Conservation (phyloP, 64 coral and sea anemone species). For the Montipora efflorescens region DNA sequence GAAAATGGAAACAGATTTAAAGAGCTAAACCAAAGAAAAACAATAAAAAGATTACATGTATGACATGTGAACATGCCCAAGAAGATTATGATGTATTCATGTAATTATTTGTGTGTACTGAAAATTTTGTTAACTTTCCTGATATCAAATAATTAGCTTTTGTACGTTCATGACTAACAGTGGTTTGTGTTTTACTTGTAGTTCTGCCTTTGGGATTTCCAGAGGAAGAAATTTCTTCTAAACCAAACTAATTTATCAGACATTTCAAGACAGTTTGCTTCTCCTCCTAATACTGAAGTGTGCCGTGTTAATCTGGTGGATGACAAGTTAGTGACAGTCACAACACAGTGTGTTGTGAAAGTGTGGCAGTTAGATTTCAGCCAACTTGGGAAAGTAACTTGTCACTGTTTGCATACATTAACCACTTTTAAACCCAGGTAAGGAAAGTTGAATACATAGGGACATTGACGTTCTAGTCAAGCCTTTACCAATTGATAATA, state of each 20-base stretch:
- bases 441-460: background rate
- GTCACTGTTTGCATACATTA: constrained; percentile 80
- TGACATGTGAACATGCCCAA: too few species aligned
- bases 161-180: background rate
- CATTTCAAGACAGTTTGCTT: constrained; percentile 13
- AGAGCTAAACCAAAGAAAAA: too few species aligned
- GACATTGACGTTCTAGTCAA: too few species aligned
- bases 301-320: constrained; percentile 83
- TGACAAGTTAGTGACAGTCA: constrained; percentile 88
- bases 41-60: too few species aligned
- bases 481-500: too few species aligned
- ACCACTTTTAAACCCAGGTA: constrained; percentile 91
- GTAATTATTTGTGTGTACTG: too few species aligned
- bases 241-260: constrained; percentile 69
- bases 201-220: constrained; percentile 90
- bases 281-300: constrained; percentile 40
- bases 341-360: constrained; percentile 83
- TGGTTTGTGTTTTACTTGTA: constrained; percentile 38
- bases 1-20: too few species aligned
- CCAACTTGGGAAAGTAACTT: constrained; percentile 48
- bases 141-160: background rate
- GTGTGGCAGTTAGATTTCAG: constrained; percentile 85
- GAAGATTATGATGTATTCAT: too few species aligned
- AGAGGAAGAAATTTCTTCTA: constrained; percentile 40
- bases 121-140: background rate